Conservation (phyloP, 2,797 vertebrate species). For the Amphiprion clarkii region DNA sequence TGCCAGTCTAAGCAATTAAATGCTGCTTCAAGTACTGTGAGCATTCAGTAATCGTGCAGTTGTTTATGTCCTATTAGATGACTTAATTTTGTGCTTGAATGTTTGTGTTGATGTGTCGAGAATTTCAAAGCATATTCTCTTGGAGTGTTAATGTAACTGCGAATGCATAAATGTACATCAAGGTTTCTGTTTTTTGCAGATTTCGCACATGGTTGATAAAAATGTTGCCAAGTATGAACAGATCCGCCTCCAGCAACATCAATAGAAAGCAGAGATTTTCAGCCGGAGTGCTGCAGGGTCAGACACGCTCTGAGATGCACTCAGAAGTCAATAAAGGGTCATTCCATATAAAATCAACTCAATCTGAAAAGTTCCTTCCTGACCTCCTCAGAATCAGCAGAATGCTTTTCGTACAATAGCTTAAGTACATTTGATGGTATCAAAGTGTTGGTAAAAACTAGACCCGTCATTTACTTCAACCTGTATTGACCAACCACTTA, state of each 20-base stretch:
- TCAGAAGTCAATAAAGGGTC: slow-evolving; percentile 1
- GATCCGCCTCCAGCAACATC: slow-evolving; percentile 6
- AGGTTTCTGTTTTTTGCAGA: background rate
- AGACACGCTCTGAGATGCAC: background rate
- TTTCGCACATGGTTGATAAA: background rate
- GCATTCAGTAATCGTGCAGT: background rate
- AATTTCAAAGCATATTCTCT: background rate
- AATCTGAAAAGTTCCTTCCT: too few species aligned
- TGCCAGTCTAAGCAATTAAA: background rate
- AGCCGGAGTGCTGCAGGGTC: background rate
- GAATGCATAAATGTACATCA: background rate
- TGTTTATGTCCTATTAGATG: background rate
- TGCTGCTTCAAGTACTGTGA: background rate
- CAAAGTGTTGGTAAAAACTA: too few species aligned
- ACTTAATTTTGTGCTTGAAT: slow-evolving; percentile 18
- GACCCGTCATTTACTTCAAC: too few species aligned
- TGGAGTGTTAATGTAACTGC: background rate
- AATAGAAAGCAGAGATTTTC: background rate
- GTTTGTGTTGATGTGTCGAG: slow-evolving; percentile 1
- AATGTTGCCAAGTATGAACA: background rate
- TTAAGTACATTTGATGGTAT: too few species aligned
- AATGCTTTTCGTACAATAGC: too few species aligned
- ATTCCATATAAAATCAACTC: too few species aligned
- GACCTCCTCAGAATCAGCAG: too few species aligned
- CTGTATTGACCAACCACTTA: too few species aligned